These are phyloP conservation scores for Crotalus horridus DNA, from an alignment of 2,113 vertebrate species.

Conservation along the genomic window DNA sequence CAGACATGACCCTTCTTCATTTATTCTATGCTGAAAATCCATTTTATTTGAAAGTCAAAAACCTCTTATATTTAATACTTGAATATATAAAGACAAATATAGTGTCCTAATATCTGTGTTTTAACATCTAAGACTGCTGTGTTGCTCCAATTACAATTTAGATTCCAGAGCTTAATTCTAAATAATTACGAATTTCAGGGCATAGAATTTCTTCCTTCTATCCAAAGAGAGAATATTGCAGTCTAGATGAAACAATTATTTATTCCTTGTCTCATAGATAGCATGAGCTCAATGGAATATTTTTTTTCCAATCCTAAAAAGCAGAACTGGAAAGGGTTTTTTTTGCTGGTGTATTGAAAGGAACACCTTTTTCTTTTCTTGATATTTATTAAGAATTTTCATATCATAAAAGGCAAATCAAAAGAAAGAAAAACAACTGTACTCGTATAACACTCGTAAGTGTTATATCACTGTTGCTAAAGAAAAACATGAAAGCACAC, in stretches of 20 bases:
- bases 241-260: not conserved
- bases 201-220: not conserved
- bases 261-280: not conserved
- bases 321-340: too few relatives aligned
- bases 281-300: not conserved
- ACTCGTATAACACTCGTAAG: too few relatives aligned
- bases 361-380: too few relatives aligned
- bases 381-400: too few relatives aligned
- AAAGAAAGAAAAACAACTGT: too few relatives aligned
- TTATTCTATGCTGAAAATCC: not conserved
- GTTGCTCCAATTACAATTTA: not conserved
- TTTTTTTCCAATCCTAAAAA: too few relatives aligned
- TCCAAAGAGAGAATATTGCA: not conserved
- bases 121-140: not conserved
- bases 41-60: not conserved
- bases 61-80: not conserved
- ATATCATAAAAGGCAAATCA: too few relatives aligned
- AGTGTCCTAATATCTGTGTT: too few relatives aligned
- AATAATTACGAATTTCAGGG: not conserved
- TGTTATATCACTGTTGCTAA: not conserved
- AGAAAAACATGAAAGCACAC: not conserved
- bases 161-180: not conserved
- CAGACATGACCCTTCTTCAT: not conserved
- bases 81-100: not conserved
- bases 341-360: too few relatives aligned